phyloP scores from a whole-genome alignment of 2,797 vertebrate species.

The Capromys pilorides region DNA sequence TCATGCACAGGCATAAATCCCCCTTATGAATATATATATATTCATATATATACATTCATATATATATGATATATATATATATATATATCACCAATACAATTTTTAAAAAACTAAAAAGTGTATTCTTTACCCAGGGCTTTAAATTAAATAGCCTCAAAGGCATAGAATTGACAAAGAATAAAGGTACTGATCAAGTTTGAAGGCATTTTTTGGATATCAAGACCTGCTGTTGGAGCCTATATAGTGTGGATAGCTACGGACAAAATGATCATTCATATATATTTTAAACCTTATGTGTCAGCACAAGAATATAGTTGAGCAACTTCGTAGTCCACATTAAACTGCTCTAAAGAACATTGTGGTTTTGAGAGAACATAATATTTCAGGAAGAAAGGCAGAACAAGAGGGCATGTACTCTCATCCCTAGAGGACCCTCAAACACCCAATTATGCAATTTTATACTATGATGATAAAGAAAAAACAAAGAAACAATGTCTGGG shows the following conservation, averaged over 20 bases:
- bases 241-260: neutral
- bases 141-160: neutral
- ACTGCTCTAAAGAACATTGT: neutral
- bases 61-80: neutral
- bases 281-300: neutral
- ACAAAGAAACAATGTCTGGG: conserved; percentile 43
- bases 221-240: neutral
- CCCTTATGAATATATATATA: neutral
- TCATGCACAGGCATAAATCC: neutral
- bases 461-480: conserved; percentile 48
- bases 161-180: neutral
- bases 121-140: neutral
- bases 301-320: conserved; percentile 1
- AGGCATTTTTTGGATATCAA: neutral
- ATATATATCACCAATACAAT: neutral
- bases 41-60: neutral
- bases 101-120: neutral
- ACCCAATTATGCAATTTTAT: conserved; percentile 23
- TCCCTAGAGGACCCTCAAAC: neutral
- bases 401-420: neutral
- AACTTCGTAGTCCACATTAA: neutral
- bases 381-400: conserved; percentile 39
- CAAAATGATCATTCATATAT: neutral
- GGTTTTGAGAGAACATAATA: neutral
- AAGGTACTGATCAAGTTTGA: neutral